Percentiles rank a stretch among this genome's conserved stretches.
Conservation (phyloP, 2,113 vertebrate genomes). For the Pandion haliaetus region DNA sequence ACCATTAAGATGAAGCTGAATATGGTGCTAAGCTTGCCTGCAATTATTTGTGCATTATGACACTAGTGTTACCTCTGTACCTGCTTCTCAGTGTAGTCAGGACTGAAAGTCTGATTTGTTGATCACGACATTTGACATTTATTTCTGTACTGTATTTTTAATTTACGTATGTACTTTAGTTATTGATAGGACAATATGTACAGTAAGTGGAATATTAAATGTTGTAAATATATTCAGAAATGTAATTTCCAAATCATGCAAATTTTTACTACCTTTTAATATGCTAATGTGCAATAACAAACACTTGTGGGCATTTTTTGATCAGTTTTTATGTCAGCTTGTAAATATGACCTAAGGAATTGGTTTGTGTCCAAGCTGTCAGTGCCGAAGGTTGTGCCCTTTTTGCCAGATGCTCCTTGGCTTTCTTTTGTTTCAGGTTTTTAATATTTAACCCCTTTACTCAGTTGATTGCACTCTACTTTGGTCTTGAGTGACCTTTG, state of each 20-base stretch:
- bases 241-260: background rate
- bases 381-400: background rate
- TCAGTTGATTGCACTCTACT: background rate
- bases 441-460: conserved; percentile 44
- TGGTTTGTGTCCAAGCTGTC: background rate
- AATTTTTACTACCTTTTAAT: background rate
- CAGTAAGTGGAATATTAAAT: background rate
- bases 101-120: background rate
- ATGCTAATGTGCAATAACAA: background rate
- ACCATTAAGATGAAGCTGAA: background rate
- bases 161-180: background rate
- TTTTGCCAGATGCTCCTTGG: background rate
- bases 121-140: background rate
- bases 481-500: conserved; percentile 2
- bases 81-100: background rate
- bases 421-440: background rate
- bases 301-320: background rate
- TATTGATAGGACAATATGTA: background rate
- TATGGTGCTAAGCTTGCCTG: background rate
- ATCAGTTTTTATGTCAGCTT: background rate
- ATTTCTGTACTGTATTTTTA: background rate
- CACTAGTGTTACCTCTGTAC: background rate
- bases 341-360: background rate
- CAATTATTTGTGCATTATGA: background rate
- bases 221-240: background rate